Base-by-base conservation (phyloP, 2,888 invertebrate species). In the Pycnomerus fuliginosus region DNA sequence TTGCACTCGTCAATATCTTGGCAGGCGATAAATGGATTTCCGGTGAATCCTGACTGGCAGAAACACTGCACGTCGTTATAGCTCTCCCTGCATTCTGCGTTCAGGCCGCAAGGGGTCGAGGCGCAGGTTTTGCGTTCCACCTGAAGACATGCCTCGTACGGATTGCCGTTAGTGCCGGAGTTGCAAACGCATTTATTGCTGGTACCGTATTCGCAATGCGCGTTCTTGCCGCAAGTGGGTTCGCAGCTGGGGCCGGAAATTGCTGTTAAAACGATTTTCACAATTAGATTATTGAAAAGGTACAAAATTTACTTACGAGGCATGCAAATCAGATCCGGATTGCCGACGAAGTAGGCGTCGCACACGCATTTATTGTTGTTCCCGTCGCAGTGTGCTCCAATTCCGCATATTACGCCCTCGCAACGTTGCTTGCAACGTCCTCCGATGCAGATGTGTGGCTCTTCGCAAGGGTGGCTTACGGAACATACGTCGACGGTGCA, bases 361-460 rank as follows among this genome's bases (percentile, higher is more conserved):
- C 94, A 94, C 30, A 89, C 79, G 69, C 94, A 94, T 72, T 85
- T 85, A 51, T 90, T 91, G 16, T 83, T 84, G 36, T 79, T 76
- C 58, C 82, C 82, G 64, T 92, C 87, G 65, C 94, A 94, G 34
- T 83, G 82, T 10, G 93, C 93, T 3, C 93, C 93, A 20, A 92
- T 80, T 3, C 93, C 93, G 64, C 94, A 94, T 8, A 90, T 83
- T 5, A 90, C 79, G 20, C 85, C 87, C 57, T 91, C 90, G 64
- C 94, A 94, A 10, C 90, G 81, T 62, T 91, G 87, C 63, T 91
- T 89, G 68, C 93, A 94, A 47, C 93, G 80, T 15, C 92, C 92
- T 12, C 87, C 83, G 48, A 94, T 86, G 67, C 93, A 94, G 1
- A 89, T 80, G 58, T 87, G 81, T 0, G 89, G 87, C 32, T 84